Percentiles rank a stretch among this genome's conserved stretches.
Conservation (phyloP, 2,888 invertebrate species). For the Drosophila tanythrix region DNA sequence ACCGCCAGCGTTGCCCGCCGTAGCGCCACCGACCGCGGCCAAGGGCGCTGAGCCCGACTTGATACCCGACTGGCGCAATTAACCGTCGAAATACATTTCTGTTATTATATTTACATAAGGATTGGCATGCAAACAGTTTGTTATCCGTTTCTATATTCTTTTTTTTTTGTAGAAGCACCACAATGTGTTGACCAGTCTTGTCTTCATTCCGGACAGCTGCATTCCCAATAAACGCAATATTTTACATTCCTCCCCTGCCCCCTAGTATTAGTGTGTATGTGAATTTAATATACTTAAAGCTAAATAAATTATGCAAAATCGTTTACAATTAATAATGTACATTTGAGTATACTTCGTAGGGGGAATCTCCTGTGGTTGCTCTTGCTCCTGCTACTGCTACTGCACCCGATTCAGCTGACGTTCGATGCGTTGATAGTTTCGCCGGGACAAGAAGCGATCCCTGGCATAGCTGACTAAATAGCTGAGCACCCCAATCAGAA, state of each 20-base stretch:
- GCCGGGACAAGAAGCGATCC: constrained; percentile 78
- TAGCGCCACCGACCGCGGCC: constrained; percentile 62
- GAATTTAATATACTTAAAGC: constrained; percentile 75
- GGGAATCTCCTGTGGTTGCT: constrained; percentile 6
- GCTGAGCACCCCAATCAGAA: constrained; percentile 77
- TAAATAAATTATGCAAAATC: constrained; percentile 69
- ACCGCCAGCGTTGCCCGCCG: constrained; percentile 56
- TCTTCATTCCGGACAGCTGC: constrained; percentile 25
- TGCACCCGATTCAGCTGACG: constrained; percentile 81
- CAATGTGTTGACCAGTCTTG: constrained; percentile 64
- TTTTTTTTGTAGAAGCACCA: constrained; percentile 56
- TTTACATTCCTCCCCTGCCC: constrained; percentile 41
- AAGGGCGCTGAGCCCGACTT: constrained; percentile 82
- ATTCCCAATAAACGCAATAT: constrained; percentile 54
- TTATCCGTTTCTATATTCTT: constrained; percentile 44
- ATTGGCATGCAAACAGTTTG: constrained; percentile 29
- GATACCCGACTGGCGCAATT: constrained; percentile 82
- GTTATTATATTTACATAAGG: constrained; percentile 33
- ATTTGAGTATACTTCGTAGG: constrained; percentile 63
- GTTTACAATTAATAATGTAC: constrained; percentile 59
- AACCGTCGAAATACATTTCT: constrained; percentile 17
- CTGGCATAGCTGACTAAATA: constrained; percentile 81
- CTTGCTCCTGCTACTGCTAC: constrained; percentile 67
- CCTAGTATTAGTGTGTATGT: constrained; percentile 63
- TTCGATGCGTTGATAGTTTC: constrained; percentile 81